Evolutionary conservation across 2,888 invertebrate genomes (phyloP).

Genomic region (Lepidocyrtoides sp.): DNA sequence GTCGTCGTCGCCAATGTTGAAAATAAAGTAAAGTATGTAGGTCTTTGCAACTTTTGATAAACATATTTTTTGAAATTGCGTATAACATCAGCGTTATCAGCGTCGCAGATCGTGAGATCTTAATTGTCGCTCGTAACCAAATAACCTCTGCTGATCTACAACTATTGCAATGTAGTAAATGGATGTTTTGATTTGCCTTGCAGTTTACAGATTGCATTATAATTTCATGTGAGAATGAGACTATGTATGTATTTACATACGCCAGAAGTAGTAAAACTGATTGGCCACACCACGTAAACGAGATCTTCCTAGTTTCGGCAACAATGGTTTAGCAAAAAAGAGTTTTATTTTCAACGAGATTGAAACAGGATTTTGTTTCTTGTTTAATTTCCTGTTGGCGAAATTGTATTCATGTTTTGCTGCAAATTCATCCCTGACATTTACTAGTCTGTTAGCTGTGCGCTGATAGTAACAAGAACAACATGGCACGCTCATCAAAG

Average conservation of each 20-base stretch:
- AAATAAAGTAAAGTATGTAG: conserved; percentile 57
- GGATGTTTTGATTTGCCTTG: conserved; percentile 19
- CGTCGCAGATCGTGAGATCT: conserved; percentile 27
- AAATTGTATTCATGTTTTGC: neutral
- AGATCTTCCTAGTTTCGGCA: conserved; percentile 28
- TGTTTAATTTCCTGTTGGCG: conserved; percentile 66
- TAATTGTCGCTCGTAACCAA: conserved; percentile 30
- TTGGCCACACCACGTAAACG: neutral
- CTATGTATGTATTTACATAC: no score
- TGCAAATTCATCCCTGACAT: conserved; percentile 27
- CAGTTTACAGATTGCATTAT: neutral
- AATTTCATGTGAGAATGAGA: no score
- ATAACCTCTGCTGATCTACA: neutral
- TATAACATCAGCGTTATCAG: conserved; percentile 4
- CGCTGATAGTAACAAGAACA: neutral
- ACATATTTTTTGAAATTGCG: neutral
- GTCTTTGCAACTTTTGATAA: conserved; percentile 42
- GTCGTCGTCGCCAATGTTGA: neutral
- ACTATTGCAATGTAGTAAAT: neutral
- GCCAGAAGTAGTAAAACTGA: neutral
- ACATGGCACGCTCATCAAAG: neutral
- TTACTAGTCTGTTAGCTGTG: neutral
- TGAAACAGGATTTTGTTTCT: conserved; percentile 67
- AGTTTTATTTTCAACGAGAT: conserved; percentile 28
- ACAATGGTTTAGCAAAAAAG: neutral